Evolutionary conservation across 2,797 vertebrate species (phyloP), one percentile per base, ranked within the genome.

Genomic region (Gobionotothen gibberifrons): DNA sequence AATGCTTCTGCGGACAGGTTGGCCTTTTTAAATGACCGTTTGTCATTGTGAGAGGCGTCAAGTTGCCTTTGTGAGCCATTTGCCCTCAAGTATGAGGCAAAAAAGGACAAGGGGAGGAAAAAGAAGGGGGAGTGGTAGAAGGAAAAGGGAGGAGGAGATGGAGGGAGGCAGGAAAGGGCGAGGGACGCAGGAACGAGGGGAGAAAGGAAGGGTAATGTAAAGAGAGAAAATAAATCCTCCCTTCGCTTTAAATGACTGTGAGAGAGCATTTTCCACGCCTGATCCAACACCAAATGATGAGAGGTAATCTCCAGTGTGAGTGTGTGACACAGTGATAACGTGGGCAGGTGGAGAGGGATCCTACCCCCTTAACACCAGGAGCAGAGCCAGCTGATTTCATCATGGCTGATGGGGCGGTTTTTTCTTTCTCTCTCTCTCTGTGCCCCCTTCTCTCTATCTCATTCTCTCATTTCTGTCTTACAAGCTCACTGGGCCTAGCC

Each of bases 1-100:
- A 32, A 76, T 62, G 80, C 76, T 73, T 87, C 84, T 69, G 69
- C 66, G 11, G 93, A 91, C 91, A 90, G 88, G 76, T 83, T 87
- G 87, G 87, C 89, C 85, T 86, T 91, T 92, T 93, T 85, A 94
- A 92, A 93, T 86, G 80, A 86, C 86, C 73, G 49, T 94, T 92
- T 93, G 90, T 93, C 91, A 94, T 88, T 89, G 88, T 68, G 63
- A 70, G 74, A 85, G 83, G 85, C 78, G 46, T 76, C 74, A 69
- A 62, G 73, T 85, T 86, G 73, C 81, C 88, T 70, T 72, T 57
- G 72, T 43, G 73, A 74, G 85, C 60, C 19, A 29, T 74, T 79
- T 79, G 75, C 84, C 81, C 82, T 74, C 71, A 44, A 67, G 72
- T 70, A 17, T 48, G 57, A 81, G 72, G 69, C 65, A 52, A 74